A percentile compares a stretch with the other conserved stretches of the same genome.
Conservation (phyloP, 1,140 invertebrate genomes). For the Pseudomyrmex flavicornis region DNA sequence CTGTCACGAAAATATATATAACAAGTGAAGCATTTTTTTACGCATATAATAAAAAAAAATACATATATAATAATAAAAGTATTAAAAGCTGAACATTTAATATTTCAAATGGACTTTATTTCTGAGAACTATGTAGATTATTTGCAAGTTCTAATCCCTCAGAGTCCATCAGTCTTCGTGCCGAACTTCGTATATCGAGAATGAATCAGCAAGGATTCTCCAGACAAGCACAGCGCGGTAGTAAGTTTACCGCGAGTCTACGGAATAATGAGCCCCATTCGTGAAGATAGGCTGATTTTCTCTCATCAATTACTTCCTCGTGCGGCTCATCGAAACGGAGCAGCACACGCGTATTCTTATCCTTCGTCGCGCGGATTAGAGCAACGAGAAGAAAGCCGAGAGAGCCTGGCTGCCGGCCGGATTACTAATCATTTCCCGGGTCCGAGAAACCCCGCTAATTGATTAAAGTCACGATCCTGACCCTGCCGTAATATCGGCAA, state of each 20-base stretch:
- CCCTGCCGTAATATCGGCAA: slow-evolving; percentile 80
- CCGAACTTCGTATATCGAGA: not conserved
- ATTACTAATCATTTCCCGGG: slow-evolving; percentile 84
- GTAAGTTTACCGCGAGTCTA: slow-evolving; percentile 26
- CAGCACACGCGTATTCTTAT: slow-evolving; percentile 46
- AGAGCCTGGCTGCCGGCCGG: slow-evolving; percentile 73
- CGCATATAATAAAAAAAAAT: too few species aligned
- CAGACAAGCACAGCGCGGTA: not conserved
- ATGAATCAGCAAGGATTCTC: slow-evolving; percentile 27
- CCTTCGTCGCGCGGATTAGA: slow-evolving; percentile 42
- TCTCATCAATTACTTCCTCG: slow-evolving; percentile 53
- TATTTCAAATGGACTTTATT: too few species aligned
- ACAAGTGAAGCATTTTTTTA: too few species aligned
- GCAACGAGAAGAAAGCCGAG: slow-evolving; percentile 57
- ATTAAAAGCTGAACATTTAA: too few species aligned
- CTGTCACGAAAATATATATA: not conserved
- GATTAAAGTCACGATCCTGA: slow-evolving; percentile 82
- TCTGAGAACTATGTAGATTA: too few species aligned
- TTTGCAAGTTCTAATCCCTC: not conserved
- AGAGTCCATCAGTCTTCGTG: not conserved
- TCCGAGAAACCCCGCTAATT: slow-evolving; percentile 82
- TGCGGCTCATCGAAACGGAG: slow-evolving; percentile 38
- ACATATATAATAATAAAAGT: too few species aligned
- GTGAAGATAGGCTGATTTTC: slow-evolving; percentile 52
- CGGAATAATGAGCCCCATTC: slow-evolving; percentile 34